Evolutionary conservation across 2,113 vertebrate species (phyloP).

Genomic region (Strigops habroptila): DNA sequence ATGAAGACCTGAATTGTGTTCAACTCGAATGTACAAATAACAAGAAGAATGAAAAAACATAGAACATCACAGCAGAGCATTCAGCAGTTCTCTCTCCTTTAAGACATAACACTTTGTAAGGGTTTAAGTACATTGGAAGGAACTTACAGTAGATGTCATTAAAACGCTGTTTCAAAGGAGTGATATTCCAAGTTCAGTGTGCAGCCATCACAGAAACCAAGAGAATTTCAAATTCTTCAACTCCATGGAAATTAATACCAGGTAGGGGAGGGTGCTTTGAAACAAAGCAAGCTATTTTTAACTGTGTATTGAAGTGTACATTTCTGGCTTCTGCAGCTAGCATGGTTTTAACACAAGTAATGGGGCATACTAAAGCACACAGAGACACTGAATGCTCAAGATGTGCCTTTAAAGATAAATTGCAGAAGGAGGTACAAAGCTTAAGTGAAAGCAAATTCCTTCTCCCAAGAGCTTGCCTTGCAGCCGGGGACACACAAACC

Average conservation of each 20-base stretch:
- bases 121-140: neutral
- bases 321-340: neutral
- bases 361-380: neutral
- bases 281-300: slow-evolving; percentile 27
- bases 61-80: neutral
- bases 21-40: neutral
- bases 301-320: neutral
- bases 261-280: neutral
- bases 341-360: neutral
- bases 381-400: neutral
- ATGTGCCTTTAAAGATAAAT: neutral
- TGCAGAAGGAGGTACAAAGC: neutral
- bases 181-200: neutral
- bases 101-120: neutral
- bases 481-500: neutral
- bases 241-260: slow-evolving; percentile 67
- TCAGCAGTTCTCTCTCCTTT: neutral
- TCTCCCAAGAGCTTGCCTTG: neutral
- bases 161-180: neutral
- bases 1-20: neutral
- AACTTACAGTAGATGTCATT: slow-evolving; percentile 20
- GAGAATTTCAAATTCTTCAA: slow-evolving; percentile 5
- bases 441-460: neutral
- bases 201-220: neutral
- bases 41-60: neutral